These are phyloP conservation scores for Zeuzera pyrina DNA, from an alignment of 2,888 invertebrate species.

Conservation along the genomic window DNA sequence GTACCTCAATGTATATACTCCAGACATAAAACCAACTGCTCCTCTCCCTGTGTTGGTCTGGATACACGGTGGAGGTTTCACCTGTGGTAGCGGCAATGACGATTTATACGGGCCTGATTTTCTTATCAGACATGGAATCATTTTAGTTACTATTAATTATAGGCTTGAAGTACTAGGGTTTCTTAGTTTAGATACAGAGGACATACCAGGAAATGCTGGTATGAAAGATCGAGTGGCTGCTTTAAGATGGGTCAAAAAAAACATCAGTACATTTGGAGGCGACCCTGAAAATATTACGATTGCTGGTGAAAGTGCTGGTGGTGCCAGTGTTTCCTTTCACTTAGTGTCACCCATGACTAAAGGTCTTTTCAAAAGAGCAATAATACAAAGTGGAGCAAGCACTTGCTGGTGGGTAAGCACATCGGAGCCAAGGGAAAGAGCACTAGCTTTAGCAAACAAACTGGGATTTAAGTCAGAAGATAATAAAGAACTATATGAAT, in stretches of 20 bases:
- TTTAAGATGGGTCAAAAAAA: constrained; percentile 47
- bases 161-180: constrained; percentile 51
- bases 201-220: constrained; percentile 57
- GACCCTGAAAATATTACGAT: constrained; percentile 53
- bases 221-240: constrained; percentile 63
- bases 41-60: constrained; percentile 47
- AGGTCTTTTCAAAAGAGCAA: constrained; percentile 60
- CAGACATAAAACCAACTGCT: constrained; percentile 25
- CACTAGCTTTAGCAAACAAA: constrained; percentile 15
- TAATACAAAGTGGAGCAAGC: constrained; percentile 79
- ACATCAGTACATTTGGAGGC: constrained; percentile 50
- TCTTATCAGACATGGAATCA: constrained; percentile 38
- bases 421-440: constrained; percentile 60
- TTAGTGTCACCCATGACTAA: constrained; percentile 54
- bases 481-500: constrained; percentile 11
- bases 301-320: constrained; percentile 60
- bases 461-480: constrained; percentile 5
- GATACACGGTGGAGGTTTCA: constrained; percentile 49
- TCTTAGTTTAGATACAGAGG: constrained; percentile 43
- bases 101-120: constrained; percentile 47
- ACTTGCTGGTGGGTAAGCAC: constrained; percentile 67
- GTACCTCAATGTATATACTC: constrained; percentile 53
- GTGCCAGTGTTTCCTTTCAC: constrained; percentile 36
- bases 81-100: constrained; percentile 39
- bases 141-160: constrained; percentile 55